A percentile compares a stretch with the other conserved stretches of the same genome.
Conservation (phyloP, 2,113 vertebrate species). For the Gopherus evgoodei region DNA sequence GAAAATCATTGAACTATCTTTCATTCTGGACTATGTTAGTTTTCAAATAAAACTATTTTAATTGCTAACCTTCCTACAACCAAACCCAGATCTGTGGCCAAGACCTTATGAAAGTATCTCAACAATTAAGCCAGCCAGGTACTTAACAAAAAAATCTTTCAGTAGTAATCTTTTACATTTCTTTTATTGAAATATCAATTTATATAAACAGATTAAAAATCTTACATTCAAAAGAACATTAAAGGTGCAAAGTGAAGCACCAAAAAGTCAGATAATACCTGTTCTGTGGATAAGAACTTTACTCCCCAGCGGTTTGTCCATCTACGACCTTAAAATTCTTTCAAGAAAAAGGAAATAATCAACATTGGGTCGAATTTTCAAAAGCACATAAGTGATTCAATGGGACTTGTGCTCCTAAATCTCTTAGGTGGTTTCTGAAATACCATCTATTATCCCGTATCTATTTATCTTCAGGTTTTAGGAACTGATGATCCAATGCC, state of each 20-base stretch:
- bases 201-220: neutral
- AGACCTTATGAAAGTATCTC: neutral
- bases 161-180: neutral
- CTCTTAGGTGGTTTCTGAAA: neutral
- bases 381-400: neutral
- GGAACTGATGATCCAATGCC: neutral
- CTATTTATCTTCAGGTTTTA: neutral
- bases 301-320: neutral
- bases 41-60: slow-evolving; percentile 7
- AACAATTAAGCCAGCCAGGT: neutral
- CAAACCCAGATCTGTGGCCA: neutral
- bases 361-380: neutral
- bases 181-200: neutral
- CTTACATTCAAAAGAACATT: neutral
- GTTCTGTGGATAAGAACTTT: neutral
- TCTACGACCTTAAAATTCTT: neutral
- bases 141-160: neutral
- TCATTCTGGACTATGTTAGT: neutral
- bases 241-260: neutral
- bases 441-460: neutral
- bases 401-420: neutral
- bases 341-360: neutral
- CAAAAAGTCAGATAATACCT: neutral
- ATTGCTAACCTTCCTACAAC: neutral
- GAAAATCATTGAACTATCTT: neutral